A percentile compares a stretch with the other conserved stretches of the same genome.
phyloP scores from a whole-genome alignment of 2,113 vertebrate species.

The Perognathus longimembris region DNA sequence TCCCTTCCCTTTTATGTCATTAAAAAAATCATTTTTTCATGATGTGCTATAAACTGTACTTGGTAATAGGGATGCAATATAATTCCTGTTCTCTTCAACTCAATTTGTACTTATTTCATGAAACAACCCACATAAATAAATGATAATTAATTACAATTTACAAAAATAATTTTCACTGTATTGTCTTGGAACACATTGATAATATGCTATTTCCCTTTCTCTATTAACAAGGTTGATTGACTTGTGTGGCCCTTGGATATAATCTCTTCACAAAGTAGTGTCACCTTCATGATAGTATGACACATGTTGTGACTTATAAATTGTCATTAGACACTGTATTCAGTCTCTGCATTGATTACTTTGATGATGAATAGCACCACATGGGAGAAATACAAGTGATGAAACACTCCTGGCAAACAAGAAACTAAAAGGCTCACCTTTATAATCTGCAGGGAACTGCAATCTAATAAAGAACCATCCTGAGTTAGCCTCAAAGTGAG shows the following conservation, averaged over 20 bases:
- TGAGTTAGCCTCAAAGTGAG: background rate
- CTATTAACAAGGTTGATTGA: background rate
- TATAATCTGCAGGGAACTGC: background rate
- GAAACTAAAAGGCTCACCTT: background rate
- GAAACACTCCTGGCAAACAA: background rate
- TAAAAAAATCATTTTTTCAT: background rate
- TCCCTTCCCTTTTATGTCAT: too few relatives aligned
- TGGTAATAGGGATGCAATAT: too few relatives aligned
- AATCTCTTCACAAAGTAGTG: background rate
- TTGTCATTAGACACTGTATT: background rate
- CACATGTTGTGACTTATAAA: background rate
- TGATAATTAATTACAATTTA: background rate
- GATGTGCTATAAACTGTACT: background rate
- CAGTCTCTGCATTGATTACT: background rate
- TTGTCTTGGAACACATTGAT: background rate
- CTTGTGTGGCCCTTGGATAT: too few relatives aligned
- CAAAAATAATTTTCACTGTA: background rate
- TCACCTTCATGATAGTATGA: background rate
- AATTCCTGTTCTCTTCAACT: background rate
- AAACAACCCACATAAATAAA: background rate
- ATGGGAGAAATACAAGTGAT: background rate
- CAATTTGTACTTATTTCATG: background rate
- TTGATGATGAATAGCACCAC: background rate
- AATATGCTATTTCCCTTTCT: background rate
- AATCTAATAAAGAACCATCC: background rate